Evolutionary conservation across 2,113 vertebrate genomes (phyloP), one percentile per base, ranked within the genome.

Genomic region (Gambusia holbrooki): DNA sequence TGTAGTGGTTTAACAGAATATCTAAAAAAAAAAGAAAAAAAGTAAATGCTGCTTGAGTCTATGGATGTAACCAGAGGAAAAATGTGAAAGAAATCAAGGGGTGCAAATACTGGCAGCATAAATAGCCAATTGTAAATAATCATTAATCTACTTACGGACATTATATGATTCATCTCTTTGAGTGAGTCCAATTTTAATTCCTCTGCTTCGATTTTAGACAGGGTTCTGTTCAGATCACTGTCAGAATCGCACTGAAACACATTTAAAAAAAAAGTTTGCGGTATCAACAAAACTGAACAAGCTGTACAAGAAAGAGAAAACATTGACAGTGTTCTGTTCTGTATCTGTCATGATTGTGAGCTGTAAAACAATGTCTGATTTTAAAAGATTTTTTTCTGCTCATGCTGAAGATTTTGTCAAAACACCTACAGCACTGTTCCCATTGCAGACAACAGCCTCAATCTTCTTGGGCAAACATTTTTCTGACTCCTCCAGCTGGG

Each of bases 141-240:
- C 7, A 35, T 40, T 1, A 27, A 7, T 42, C 29, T 74, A 85
- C 94, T 94, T 91, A 96, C 95, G 79, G 89, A 91, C 91, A 95
- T 94, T 19, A 87, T 74, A 0, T 93, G 93, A 80, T 95, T 95
- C 73, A 74, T 73, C 37, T 80, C 69, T 0, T 71, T 60, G 30
- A 94, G 90, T 29, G 89, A 83, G 63, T 87, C 86, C 40, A 60
- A 76, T 82, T 88, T 90, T 45, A 86, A 86, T 37, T 60, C 68
- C 64, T 94, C 94, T 25, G 74, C 7, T 67, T 86, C 73, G 74
- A 66, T 35, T 61, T 88, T 37, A 48, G 79, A 85, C 71, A 77
- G 71, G 62, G 70, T 69, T 48, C 69, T 73, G 0, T 69, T 81
- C 30, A 74, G 71, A 22, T 86, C 73, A 2, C 74, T 85, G 54